Conservation (phyloP, 2,113 vertebrate species). For the Toxostoma redivivum region DNA sequence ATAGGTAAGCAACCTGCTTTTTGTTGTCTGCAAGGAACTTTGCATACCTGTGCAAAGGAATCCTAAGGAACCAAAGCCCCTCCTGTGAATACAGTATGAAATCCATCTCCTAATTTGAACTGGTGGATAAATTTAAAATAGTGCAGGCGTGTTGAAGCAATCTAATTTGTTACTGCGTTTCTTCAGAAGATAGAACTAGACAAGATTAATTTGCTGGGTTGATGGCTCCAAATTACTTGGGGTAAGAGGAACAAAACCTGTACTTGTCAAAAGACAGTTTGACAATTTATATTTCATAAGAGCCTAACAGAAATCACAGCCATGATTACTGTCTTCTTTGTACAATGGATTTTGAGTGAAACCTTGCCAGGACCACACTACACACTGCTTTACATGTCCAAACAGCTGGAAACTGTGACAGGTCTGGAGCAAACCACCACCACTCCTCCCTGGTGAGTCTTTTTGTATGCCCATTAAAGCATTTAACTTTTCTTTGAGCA, state of each 20-base stretch:
- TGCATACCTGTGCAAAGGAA: not conserved
- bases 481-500: not conserved
- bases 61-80: not conserved
- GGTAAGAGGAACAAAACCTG: not conserved
- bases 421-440: not conserved
- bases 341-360: not conserved
- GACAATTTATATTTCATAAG: not conserved
- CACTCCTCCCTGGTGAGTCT: not conserved
- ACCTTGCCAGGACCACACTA: not conserved
- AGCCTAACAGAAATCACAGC: not conserved
- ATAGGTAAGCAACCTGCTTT: not conserved
- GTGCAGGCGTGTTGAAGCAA: not conserved
- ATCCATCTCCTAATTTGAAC: not conserved
- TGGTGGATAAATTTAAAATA: not conserved
- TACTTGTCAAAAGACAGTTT: not conserved
- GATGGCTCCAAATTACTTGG: conserved; percentile 34
- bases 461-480: not conserved
- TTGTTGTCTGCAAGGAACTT: not conserved
- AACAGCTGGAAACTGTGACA: not conserved
- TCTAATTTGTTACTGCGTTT: conserved; percentile 36
- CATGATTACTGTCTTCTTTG: not conserved
- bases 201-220: conserved; percentile 25
- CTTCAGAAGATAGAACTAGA: conserved; percentile 24
- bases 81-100: not conserved
- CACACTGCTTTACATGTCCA: not conserved